Conservation (phyloP, 2,113 vertebrate genomes). For the Enhydra lutris region DNA sequence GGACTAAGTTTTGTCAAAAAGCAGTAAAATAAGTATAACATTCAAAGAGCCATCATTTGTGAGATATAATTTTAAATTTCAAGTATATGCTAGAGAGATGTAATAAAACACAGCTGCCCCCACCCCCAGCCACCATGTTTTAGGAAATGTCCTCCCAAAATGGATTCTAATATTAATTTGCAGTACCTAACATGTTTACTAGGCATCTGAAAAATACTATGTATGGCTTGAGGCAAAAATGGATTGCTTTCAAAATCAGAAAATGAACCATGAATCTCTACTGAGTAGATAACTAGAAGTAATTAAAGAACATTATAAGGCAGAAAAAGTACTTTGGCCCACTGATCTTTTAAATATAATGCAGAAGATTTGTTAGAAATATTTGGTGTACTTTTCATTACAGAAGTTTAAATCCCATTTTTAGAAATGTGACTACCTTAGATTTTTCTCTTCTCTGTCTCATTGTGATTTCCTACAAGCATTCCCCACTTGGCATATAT, state of each 20-base stretch:
- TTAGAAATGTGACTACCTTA: background rate
- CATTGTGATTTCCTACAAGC: background rate
- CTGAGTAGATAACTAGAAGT: conserved; percentile 36
- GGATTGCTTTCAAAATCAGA: background rate
- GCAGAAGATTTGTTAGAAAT: background rate
- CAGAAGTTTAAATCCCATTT: background rate
- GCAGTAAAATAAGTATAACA: background rate
- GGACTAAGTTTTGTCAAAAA: background rate
- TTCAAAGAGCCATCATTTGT: background rate
- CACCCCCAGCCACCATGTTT: background rate
- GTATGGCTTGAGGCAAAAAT: background rate
- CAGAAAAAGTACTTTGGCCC: background rate
- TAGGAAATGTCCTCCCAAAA: background rate
- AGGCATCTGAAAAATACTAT: background rate
- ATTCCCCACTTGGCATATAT: background rate
- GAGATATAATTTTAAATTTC: conserved; percentile 27
- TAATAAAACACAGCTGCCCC: background rate
- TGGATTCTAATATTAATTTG: conserved; percentile 11
- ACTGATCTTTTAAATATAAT: background rate
- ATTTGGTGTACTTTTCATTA: background rate
- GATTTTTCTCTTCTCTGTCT: background rate
- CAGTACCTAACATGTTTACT: background rate
- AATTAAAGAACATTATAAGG: conserved; percentile 10
- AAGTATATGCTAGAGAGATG: background rate
- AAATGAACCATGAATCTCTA: background rate